Evolutionary conservation across 2,797 vertebrate species (phyloP), one percentile per base, ranked within the genome.

Genomic region (Gymnocypris eckloni): DNA sequence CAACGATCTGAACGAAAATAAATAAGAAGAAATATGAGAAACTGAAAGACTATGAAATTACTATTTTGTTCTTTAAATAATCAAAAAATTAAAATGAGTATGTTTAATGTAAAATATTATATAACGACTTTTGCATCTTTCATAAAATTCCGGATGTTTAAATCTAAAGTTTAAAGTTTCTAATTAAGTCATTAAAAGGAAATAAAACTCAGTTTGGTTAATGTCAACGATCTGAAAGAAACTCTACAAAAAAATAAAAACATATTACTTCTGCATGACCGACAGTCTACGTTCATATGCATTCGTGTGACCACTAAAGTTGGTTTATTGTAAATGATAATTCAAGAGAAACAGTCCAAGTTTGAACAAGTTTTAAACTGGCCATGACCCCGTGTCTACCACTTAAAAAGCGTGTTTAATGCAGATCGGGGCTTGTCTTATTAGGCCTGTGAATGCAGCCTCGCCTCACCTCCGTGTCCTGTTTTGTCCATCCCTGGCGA

Each of bases 381-480:
- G 82, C 45, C 69, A 81, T 64, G 85, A 88, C 95, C 94, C 93
- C 93, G 80, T 92, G 92, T 95, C 94, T 94, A 86, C 86, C 86
- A 0, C 90, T 92, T 88, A 92, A 70, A 70, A 81, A 70, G 59
- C 50, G 89, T 52, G 28, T 90, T 91, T 87, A 82, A 73, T 90
- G 83, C 92, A 86, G 91, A 96, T 95, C 91, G 39, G 41, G 69
- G 92, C 94, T 95, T 94, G 92, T 92, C 91, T 88, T 89, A 81
- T 90, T 89, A 81, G 37, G 86, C 86, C 87, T 75, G 20, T 76
- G 37, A 86, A 86, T 71, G 72, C 25, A 64, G 85, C 73, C 82
- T 75, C 54, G 56, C 69, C 78, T 90, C 69, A 87, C 86, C 81
- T 85, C 84, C 10, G 64, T 73, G 86, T 90, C 88, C 71, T 89